Base-by-base conservation (phyloP, 2,797 vertebrate species). In the Vireo griseus region DNA sequence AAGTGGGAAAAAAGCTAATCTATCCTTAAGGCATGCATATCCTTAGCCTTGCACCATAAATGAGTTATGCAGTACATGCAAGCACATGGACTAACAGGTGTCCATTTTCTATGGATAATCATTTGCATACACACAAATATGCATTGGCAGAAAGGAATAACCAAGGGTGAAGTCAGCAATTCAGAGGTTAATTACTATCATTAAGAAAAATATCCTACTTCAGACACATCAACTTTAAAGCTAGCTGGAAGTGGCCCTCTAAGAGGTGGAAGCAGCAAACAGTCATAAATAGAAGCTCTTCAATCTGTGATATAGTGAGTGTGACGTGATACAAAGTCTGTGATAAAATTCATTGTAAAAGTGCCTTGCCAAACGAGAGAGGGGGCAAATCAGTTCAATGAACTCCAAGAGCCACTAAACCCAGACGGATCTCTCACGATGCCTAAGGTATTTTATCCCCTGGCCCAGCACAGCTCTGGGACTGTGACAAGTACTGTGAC, bases 281-380 rank as follows among this genome's bases (percentile, higher is more conserved):
- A 80, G 77, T 59, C 82, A 88, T 51, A 94, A 96, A 94, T 93
- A 97, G 96, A 86, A 91, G 62, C 90, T 79, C 81, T 95, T 81
- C 74, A 91, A 73, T 39, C n/a, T 72, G 52, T 91, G 88, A 94
- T 95, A 95, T 6, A 91, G 19, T 19, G 94, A 88, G 90, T 86
- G 94, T 90, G 84, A 94, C 86, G 79, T 93, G 95, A 88, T 88
- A 76, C 16, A 39, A 75, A 55, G 67, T 29, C 83, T 42, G 35
- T 54, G 86, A 90, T 94, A 96, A 92, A 92, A 92, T 77, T 85
- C 82, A 57, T 48, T 88, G 76, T 81, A 57, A 83, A 95, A 89
- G 35, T 1, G 5, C 73, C 73, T 90, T 82, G 67, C 18, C 47
- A 92, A 88, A 87, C 4, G 39, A 58, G 58, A 92, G 92, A 92